These are phyloP conservation scores for Zoanthus sansibaricus DNA, from an alignment of 92 coral and sea anemone genomes.

Conservation along the genomic window DNA sequence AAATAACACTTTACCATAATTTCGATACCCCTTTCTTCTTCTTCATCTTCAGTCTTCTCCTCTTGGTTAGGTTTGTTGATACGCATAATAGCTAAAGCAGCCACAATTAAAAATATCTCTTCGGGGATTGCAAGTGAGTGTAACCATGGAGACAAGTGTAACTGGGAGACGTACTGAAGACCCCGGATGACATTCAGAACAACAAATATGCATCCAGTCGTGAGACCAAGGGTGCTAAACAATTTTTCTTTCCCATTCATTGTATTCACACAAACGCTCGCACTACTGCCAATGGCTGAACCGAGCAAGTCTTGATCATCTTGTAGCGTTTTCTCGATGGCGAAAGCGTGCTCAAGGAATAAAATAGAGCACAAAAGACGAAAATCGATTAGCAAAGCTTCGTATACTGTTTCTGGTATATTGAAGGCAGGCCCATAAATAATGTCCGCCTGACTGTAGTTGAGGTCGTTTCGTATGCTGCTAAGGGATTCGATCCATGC, in stretches of 20 bases:
- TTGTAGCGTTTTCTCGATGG: neutral
- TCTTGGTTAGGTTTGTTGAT: neutral
- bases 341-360: slow-evolving; percentile 25
- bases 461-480: neutral
- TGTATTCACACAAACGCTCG: neutral
- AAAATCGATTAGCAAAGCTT: slow-evolving; percentile 25
- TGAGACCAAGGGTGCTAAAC: slow-evolving; percentile 1
- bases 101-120: neutral
- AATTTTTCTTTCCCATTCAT: slow-evolving; percentile 7
- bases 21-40: neutral
- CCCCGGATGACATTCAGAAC: slow-evolving; percentile 1
- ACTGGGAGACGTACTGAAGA: neutral
- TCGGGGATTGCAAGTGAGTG: neutral
- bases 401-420: slow-evolving; percentile 15
- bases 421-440: slow-evolving; percentile 17
- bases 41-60: neutral
- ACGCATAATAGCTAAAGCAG: neutral
- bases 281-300: too few species aligned
- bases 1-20: neutral
- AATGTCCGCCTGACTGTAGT: slow-evolving; percentile 5
- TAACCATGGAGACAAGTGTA: slow-evolving; percentile 10
- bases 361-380: slow-evolving; percentile 13
- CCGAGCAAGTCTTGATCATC: neutral
- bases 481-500: slow-evolving; percentile 18
- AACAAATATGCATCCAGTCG: neutral